Percentiles rank a stretch among this genome's conserved stretches.
Evolutionary conservation across 2,113 vertebrate genomes (phyloP).

Genomic region (Tachuris rubrigastra): DNA sequence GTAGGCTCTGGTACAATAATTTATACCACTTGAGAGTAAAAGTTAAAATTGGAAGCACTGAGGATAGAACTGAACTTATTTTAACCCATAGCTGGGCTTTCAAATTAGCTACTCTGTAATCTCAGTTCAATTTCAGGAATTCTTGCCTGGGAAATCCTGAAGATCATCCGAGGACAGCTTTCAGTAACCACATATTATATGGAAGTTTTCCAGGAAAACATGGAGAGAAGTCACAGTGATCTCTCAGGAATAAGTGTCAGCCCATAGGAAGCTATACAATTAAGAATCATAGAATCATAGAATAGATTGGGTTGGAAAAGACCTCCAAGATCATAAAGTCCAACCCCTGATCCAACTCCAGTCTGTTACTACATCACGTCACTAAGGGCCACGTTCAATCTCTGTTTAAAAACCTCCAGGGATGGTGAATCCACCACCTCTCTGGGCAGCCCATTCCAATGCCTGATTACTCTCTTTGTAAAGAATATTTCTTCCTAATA

Average conservation of each 20-base stretch:
- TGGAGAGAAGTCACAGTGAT: neutral
- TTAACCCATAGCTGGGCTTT: neutral
- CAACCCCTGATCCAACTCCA: no score
- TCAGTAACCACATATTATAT: neutral
- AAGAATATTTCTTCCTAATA: no score
- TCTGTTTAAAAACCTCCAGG: no score
- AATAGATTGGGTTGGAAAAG: no score
- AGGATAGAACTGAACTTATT: neutral
- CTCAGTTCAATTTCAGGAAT: neutral
- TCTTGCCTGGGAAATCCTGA: neutral
- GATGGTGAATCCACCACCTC: no score
- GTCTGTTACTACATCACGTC: no score
- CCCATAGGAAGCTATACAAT: neutral
- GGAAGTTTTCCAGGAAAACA: neutral
- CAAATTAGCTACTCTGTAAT: conserved; percentile 2
- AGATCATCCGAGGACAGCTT: neutral
- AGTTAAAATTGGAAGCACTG: neutral
- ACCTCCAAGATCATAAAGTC: no score
- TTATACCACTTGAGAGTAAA: neutral
- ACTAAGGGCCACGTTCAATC: no score
- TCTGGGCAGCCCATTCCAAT: no score
- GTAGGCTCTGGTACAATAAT: neutral
- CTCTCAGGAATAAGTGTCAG: neutral
- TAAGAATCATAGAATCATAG: no score
- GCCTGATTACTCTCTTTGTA: no score